Conservation (phyloP, 1,140 invertebrate genomes). For the Mya arenaria region DNA sequence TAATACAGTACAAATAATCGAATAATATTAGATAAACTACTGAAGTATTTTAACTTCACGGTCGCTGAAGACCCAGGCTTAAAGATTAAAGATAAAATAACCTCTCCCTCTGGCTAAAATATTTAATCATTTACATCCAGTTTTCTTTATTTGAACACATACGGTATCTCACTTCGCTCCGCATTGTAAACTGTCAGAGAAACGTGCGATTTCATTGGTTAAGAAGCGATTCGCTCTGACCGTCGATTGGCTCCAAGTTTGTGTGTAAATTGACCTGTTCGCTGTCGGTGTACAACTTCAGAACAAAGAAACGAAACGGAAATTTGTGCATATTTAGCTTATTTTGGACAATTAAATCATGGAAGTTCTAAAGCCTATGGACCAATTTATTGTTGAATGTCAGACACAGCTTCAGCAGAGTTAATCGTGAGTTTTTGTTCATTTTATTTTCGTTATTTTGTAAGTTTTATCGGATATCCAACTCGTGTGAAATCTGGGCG, state of each 20-base stretch:
- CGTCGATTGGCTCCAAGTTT: conserved; percentile 48
- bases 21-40: not conserved
- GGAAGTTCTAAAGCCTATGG: not conserved
- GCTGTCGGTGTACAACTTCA: no score
- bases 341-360: not conserved
- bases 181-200: conserved; percentile 21
- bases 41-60: not conserved
- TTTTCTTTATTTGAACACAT: not conserved
- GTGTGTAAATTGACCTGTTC: conserved; percentile 52
- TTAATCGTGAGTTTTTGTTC: conserved; percentile 30
- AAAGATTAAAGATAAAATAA: not conserved
- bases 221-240: conserved; percentile 36
- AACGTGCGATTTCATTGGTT: conserved; percentile 51
- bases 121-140: not conserved
- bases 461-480: not conserved
- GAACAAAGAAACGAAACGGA: conserved; percentile 41
- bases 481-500: not conserved
- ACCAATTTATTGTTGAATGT: conserved; percentile 1
- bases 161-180: conserved; percentile 22
- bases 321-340: conserved; percentile 36
- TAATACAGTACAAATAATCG: no score
- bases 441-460: not conserved
- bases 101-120: not conserved
- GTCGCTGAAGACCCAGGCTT: not conserved
- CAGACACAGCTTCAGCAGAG: not conserved